phyloP scores from a whole-genome alignment of 1,140 invertebrate genomes.

The Drosophila takahashii region DNA sequence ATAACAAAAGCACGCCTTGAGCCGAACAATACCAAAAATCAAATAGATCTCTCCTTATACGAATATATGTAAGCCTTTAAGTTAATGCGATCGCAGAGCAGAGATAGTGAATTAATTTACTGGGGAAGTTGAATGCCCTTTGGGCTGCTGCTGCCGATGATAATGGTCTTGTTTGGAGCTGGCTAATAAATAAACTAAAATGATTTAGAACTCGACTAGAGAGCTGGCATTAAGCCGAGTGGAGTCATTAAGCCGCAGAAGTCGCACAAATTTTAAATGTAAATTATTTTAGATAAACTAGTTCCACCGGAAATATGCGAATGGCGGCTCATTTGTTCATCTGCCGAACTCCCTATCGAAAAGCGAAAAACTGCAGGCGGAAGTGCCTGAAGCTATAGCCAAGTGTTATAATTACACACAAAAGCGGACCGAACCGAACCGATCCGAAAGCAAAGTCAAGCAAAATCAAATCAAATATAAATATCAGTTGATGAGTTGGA shows the following conservation, averaged over 20 bases:
- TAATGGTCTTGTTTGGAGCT: slow-evolving; percentile 11
- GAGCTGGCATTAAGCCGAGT: slow-evolving; percentile 39
- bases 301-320: slow-evolving; percentile 67
- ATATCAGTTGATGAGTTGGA: slow-evolving; percentile 22
- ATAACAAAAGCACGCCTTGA: slow-evolving; percentile 35
- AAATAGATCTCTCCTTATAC: slow-evolving; percentile 38
- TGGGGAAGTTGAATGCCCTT: slow-evolving; percentile 72
- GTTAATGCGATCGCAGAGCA: slow-evolving; percentile 25
- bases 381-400: slow-evolving; percentile 65
- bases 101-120: slow-evolving; percentile 32
- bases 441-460: slow-evolving; percentile 41
- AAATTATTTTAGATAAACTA: slow-evolving; percentile 51
- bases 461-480: slow-evolving; percentile 14
- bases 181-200: slow-evolving; percentile 52
- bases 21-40: slow-evolving; percentile 11
- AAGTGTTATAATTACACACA: slow-evolving; percentile 79
- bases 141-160: slow-evolving; percentile 5
- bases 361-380: slow-evolving; percentile 47
- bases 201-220: slow-evolving; percentile 65
- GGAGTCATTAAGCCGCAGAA: slow-evolving; percentile 31
- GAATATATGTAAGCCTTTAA: slow-evolving; percentile 15
- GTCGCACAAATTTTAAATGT: slow-evolving; percentile 59
- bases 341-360: slow-evolving; percentile 25
- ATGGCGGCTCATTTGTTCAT: slow-evolving; percentile 40
- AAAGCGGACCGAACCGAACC: slow-evolving; percentile 36